These are phyloP conservation scores for Aphidius ervi DNA, from an alignment of 1,140 invertebrate species.

Conservation along the genomic window DNA sequence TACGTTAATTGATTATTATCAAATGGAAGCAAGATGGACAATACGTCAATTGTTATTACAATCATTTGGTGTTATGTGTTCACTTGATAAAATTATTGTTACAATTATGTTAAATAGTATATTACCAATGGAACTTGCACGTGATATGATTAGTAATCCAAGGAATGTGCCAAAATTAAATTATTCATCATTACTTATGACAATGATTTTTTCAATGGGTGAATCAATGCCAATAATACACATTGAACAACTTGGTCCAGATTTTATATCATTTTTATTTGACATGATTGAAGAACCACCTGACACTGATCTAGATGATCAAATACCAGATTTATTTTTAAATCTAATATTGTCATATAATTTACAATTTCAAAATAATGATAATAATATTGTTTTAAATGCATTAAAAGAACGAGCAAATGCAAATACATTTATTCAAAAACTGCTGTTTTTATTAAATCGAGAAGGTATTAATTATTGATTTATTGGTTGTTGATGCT, in stretches of 20 bases:
- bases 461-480: conserved; percentile 70
- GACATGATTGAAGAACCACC: conserved; percentile 76
- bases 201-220: conserved; percentile 83
- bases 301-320: conserved; percentile 71
- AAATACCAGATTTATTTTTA: conserved; percentile 78
- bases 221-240: conserved; percentile 81
- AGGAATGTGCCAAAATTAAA: conserved; percentile 66
- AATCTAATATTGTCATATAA: conserved; percentile 83
- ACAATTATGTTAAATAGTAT: conserved; percentile 80
- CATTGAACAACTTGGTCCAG: conserved; percentile 73
- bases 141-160: conserved; percentile 70
- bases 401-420: conserved; percentile 66
- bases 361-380: conserved; percentile 69
- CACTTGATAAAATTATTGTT: conserved; percentile 72
- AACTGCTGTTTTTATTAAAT: conserved; percentile 80
- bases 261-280: conserved; percentile 75
- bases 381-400: conserved; percentile 70
- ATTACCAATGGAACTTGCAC: conserved; percentile 80
- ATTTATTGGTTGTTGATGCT: neutral
- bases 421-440: conserved; percentile 85
- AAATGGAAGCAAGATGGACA: conserved; percentile 85
- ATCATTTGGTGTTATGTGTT: conserved; percentile 83
- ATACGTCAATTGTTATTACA: conserved; percentile 76
- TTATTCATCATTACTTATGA: conserved; percentile 73
- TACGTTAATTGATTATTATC: conserved; percentile 82